Evolutionary conservation across 2,797 vertebrate species (phyloP).

Genomic region (Tapirus indicus): DNA sequence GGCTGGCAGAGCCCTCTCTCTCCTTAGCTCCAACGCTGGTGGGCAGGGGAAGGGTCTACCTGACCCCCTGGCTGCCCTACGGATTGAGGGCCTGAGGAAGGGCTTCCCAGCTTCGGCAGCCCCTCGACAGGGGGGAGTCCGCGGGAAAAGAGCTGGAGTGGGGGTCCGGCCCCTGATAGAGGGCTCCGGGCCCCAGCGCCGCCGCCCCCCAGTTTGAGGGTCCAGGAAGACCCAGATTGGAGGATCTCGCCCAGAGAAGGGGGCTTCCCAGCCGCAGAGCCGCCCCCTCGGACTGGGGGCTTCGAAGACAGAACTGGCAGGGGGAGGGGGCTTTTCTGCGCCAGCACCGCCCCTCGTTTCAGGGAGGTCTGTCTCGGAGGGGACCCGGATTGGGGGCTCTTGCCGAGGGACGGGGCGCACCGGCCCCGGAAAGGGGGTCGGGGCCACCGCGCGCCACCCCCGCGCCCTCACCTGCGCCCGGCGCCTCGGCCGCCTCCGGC

Average conservation of each 20-base stretch:
- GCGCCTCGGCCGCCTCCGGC: constrained; percentile 45
- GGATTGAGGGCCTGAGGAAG: constrained; percentile 15
- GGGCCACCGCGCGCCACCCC: constrained; percentile 67
- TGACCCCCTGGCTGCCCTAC: not conserved
- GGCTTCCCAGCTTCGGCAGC: constrained; percentile 49
- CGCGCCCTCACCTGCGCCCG: constrained; percentile 80
- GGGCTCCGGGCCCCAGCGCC: constrained; percentile 28
- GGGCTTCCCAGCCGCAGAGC: constrained; percentile 50
- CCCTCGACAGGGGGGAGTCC: not conserved
- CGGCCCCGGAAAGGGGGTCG: not conserved
- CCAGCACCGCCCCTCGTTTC: constrained; percentile 52
- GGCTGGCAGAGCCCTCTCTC: not conserved
- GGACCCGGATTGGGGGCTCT: constrained; percentile 34
- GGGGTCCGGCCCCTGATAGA: constrained; percentile 5
- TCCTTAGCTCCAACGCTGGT: not conserved
- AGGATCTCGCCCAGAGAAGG: constrained; percentile 12
- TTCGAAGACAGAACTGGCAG: constrained; percentile 33
- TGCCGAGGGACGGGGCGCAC: not conserved
- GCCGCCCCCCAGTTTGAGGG: not conserved
- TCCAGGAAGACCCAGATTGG: not conserved
- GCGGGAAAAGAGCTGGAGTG: not conserved
- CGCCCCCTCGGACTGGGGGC: constrained; percentile 36
- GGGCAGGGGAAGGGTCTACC: not conserved
- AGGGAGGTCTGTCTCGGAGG: not conserved
- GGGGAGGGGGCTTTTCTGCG: constrained; percentile 63